These are phyloP conservation scores for Pantala flavescens DNA, from an alignment of 1,140 invertebrate species.

Conservation along the genomic window DNA sequence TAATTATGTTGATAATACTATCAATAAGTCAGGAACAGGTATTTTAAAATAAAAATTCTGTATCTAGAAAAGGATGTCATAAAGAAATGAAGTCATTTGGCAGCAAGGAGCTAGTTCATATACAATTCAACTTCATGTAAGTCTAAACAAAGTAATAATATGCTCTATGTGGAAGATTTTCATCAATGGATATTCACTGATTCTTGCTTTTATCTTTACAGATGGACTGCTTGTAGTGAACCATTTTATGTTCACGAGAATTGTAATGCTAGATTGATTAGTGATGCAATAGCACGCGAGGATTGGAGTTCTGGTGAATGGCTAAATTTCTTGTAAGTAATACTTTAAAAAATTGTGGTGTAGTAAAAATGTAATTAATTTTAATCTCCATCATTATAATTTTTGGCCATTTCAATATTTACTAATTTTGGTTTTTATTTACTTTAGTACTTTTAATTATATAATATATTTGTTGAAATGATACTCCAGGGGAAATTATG, in stretches of 20 bases:
- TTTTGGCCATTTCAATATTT: too few relatives aligned
- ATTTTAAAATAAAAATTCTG: too few relatives aligned
- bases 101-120: conserved; percentile 36
- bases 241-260: conserved; percentile 38
- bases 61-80: background rate
- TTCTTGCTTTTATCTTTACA: conserved; percentile 29
- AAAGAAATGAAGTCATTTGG: conserved; percentile 22
- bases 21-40: too few relatives aligned
- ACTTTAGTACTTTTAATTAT: too few relatives aligned
- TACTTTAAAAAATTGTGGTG: conserved; percentile 15
- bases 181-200: background rate
- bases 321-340: conserved; percentile 29
- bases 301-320: conserved; percentile 39
- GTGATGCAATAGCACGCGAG: conserved; percentile 43
- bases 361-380: too few relatives aligned
- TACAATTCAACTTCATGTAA: conserved; percentile 38
- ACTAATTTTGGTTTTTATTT: too few relatives aligned
- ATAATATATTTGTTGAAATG: too few relatives aligned
- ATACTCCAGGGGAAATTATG: too few relatives aligned
- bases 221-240: conserved; percentile 44
- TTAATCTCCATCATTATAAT: too few relatives aligned
- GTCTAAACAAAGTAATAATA: conserved; percentile 18
- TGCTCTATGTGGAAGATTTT: background rate
- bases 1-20: too few relatives aligned
- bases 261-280: conserved; percentile 37